These are phyloP conservation scores for Dione vanillae DNA, from an alignment of 2,888 invertebrate genomes.

Conservation along the genomic window DNA sequence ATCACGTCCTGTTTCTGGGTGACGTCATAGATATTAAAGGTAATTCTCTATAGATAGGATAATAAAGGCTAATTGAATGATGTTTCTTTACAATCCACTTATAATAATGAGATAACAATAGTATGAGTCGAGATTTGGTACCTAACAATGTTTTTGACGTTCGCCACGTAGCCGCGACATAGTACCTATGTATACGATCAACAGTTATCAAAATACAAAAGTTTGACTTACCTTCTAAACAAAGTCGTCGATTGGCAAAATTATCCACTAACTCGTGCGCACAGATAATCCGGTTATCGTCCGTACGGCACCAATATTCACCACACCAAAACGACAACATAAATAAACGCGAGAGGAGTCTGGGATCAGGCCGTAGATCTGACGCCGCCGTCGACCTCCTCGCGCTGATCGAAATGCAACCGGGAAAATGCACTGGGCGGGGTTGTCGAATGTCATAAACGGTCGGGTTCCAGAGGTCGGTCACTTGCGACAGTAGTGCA, in stretches of 20 bases:
- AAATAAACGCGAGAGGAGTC: constrained; percentile 78
- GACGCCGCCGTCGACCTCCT: constrained; percentile 69
- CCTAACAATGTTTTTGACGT: constrained; percentile 61
- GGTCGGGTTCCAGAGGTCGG: constrained; percentile 79
- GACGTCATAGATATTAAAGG: constrained; percentile 57
- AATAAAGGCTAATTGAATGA: constrained; percentile 22
- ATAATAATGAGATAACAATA: constrained; percentile 16
- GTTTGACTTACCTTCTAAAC: constrained; percentile 74
- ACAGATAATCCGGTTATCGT: constrained; percentile 83
- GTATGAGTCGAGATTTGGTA: constrained; percentile 4
- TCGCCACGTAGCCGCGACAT: constrained; percentile 75
- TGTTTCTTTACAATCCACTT: constrained; percentile 14
- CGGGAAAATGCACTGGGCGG: constrained; percentile 81
- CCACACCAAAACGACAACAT: constrained; percentile 84
- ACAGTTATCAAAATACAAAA: constrained; percentile 58
- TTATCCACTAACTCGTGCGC: constrained; percentile 80
- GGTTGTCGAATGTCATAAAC: constrained; percentile 82
- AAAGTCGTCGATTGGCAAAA: constrained; percentile 73
- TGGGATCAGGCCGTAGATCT: constrained; percentile 67
- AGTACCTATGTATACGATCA: constrained; percentile 52
- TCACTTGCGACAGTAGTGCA: constrained; percentile 67
- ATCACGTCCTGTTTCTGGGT: constrained; percentile 50
- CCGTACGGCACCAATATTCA: constrained; percentile 83
- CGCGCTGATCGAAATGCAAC: constrained; percentile 77
- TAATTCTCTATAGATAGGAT: constrained; percentile 28